Evolutionary conservation across 2,113 vertebrate genomes (phyloP), one percentile per base, ranked within the genome.

Genomic region (Sminthopsis crassicaudata): DNA sequence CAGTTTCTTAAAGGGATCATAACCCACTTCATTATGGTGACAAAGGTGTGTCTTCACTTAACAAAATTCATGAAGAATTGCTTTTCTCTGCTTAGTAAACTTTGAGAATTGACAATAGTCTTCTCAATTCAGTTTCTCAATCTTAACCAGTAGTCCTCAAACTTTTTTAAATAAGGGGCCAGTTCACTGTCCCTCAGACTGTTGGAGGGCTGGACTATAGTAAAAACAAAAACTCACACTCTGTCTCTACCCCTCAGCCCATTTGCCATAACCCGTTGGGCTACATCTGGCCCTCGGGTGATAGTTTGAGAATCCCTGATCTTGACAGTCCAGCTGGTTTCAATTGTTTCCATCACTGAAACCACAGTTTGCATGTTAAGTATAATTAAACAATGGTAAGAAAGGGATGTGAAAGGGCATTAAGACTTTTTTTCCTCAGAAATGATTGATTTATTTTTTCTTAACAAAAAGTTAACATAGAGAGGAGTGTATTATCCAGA

Each of bases 301-400:
- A n/a, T n/a, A n/a, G n/a, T n/a, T n/a, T n/a, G n/a, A n/a, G n/a
- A n/a, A n/a, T n/a, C n/a, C n/a, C n/a, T n/a, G n/a, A n/a, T n/a
- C 42, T 95, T 94, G 54, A 89, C 95, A 48, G 91, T 36, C 94
- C 0, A 0, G 94, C 93, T 92, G 96, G 95, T 97, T 95, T 95
- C 94, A 93, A 46, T 53, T 93, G 96, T 95, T 97, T 90, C 92
- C 97, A 96, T 57, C 46, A 92, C 91, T 93, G 88, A 7, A 48
- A 53, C 96, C 95, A 92, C 36, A n/a, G 91, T 10, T 8, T 3
- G 24, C 93, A 91, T 94, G 94, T 95, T 97, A 94, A 95, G 3
- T 96, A 36, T 95, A 95, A 96, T 97, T 94, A 95, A 95, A 92
- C 94, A 94, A 94, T 96, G 92, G 91, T 89, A 93, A 95, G 92